Evolutionary conservation across 1,140 invertebrate genomes (phyloP).

Genomic region (Leucophenga varia): DNA sequence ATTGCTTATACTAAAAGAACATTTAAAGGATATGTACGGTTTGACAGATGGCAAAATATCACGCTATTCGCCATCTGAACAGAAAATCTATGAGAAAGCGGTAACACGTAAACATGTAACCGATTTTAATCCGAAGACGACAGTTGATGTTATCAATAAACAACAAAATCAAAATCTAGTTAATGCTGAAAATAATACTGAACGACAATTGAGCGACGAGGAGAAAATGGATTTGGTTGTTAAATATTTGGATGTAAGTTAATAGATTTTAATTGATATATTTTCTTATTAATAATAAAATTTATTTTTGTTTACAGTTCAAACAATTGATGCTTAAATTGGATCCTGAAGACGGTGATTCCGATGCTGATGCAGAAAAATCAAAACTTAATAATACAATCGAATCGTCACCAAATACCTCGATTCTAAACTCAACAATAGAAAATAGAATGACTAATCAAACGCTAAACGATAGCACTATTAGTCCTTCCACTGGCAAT

Average conservation of each 20-base stretch:
- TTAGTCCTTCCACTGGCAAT: conserved; percentile 1
- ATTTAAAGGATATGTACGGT: conserved; percentile 92
- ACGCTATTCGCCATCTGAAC: conserved; percentile 95
- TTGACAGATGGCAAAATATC: conserved; percentile 92
- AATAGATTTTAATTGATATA: no score
- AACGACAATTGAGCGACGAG: conserved; percentile 66
- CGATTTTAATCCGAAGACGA: conserved; percentile 85
- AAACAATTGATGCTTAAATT: conserved; percentile 85
- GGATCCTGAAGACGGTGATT: conserved; percentile 79
- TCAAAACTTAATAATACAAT: conserved; percentile 31
- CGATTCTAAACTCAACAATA: conserved; percentile 18
- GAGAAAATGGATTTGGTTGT: conserved; percentile 76
- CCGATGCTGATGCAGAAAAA: conserved; percentile 64
- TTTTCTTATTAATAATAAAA: no score
- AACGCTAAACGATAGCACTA: conserved; percentile 13
- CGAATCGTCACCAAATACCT: conserved; percentile 7
- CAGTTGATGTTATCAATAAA: conserved; percentile 74
- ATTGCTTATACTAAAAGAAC: conserved; percentile 89
- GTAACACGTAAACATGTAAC: conserved; percentile 76
- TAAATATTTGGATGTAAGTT: conserved; percentile 86
- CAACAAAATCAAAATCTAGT: conserved; percentile 30
- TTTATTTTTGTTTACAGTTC: no score
- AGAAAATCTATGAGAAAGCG: conserved; percentile 95
- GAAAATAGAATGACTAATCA: conserved; percentile 17
- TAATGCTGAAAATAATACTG: conserved; percentile 51